Base-by-base conservation (phyloP, 2,797 vertebrate species). In the Lepilemur septentrionalis region DNA sequence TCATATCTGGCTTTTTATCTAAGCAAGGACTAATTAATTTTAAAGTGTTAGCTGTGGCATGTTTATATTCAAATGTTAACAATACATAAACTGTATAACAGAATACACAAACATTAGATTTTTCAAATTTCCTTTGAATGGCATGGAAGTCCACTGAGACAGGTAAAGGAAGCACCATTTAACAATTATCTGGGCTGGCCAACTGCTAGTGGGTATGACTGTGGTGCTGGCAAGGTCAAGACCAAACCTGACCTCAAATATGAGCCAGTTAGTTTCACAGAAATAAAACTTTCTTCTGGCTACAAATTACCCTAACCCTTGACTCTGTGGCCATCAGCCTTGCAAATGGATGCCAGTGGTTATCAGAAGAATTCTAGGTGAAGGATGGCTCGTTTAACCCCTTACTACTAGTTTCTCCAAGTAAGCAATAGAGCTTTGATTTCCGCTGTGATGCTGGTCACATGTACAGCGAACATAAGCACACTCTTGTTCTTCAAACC, bases 101-200 rank as follows among this genome's bases (percentile, higher is more conserved):
- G 46, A 88, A 38, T n/a, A 89, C 52, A 86, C 5, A 41, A 17
- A 76, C 35, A 4, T 22, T 75, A 28, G 69, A 35, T 30, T 85
- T 61, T 79, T 70, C 41, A 35, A 5, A 80, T 67, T 23, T 81
- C 57, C 96, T 91, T 23, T 86, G 82, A 61, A 75, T 67, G 86
- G 76, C 63, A 55, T 28, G 46, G 78, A 84, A 63, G 70, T 73
- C n/a, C 61, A 59, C 73, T 22, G 61, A 70, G n/a, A 55, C 91
- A n/a, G 22, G 1, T 28, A 43, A 80, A 83, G 69, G 35, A 90
- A 96, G 95, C 94, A 97, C 95, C 91, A 35, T 65, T 79, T 23
- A 80, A 63, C 11, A 70, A 46, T 14, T 10, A 41, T 18, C 41
- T 14, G 22, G 91, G 69, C 69, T 48, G 43, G 23, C 20, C 69